Evolutionary conservation across 2,888 invertebrate genomes (phyloP), one percentile per base, ranked within the genome.

Genomic region (Dexiosoma caninum): DNA sequence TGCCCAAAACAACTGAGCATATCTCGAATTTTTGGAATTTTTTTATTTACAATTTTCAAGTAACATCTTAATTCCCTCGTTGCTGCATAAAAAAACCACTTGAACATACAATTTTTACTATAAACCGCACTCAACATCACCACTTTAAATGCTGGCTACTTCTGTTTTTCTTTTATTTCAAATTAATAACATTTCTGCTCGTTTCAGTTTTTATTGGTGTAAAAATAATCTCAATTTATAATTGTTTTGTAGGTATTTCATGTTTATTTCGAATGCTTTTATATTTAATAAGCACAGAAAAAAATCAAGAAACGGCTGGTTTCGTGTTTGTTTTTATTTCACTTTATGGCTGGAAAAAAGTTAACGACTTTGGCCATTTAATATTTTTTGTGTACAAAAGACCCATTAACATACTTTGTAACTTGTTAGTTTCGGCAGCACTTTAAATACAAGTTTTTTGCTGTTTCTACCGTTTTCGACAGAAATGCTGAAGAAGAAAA

Each of bases 351-450:
- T 80, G 30, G 42, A 70, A 75, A n/a, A 75, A 75, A 70, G 79
- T 75, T 80, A 80, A 80, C 79, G 79, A 80, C 79, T 75, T 75
- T 75, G 46, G 66, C 70, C 70, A 80, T 79, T 79, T 75, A 60
- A 59, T 59, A 66, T 75, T 75, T 66, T 66, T n/a, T n/a, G n/a
- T n/a, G 70, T 79, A 70, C 64, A 75, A 75, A 66, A 75, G 57
- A 49, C 64, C 64, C 75, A 79, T 80, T 80, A 75, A 75, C 79
- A 75, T 59, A 80, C 66, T 75, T 80, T 75, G 70, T 53, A 53
- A 42, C 51, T 64, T 70, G 57, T 57, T 57, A 51, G 67, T 70
- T 42, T 62, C 40, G n/a, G 23, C n/a, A 27, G 5, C 4, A 21
- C n/a, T 37, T 14, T 5, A 57, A 32, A 32, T 35, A 46, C 42